Evolutionary conservation across 2,797 vertebrate species (phyloP), one percentile per base, ranked within the genome.

Genomic region (Sus cebifrons): DNA sequence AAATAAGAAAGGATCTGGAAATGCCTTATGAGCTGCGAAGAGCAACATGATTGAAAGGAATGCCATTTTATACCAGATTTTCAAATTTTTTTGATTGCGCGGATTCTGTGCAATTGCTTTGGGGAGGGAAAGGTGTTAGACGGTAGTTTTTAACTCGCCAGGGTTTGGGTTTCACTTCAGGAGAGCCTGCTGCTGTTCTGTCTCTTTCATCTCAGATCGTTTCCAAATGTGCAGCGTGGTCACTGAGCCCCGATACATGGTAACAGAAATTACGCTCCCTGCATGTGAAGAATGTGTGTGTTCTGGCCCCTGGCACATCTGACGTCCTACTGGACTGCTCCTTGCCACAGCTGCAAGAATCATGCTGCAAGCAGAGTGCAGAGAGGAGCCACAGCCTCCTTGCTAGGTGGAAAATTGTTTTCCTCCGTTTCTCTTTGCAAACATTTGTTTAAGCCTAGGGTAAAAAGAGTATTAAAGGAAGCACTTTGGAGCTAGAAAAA

Each of bases 141-240:
- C 18, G 70, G 86, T 54, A 68, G 79, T 91, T 94, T 94, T 93
- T 93, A 86, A 91, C 89, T 93, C 89, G 52, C 29, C 71, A 23
- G 90, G 86, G 86, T 87, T 65, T 94, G 79, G 58, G 91, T 86
- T 73, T 94, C 83, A 89, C 70, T 81, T 87, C 85, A 78, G 85
- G 84, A 81, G 60, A 73, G 54, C 68, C 94, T 71, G 74, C 94
- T 86, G 81, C 29, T 65, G 10, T 68, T 74, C 79, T 68, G 27
- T 44, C 78, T 82, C 92, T 91, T 95, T 95, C 77, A 90, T 94
- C 92, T 95, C 89, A 71, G 91, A 96, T 91, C 23, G 0, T 36
- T 81, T 96, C 96, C 95, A 70, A 83, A 21, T 0, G 0, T 64
- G 67, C 32, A 27, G 86, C 70, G 40, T 84, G 44, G 87, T 70